Evolutionary conservation across 1,140 invertebrate species (phyloP), one percentile per base, ranked within the genome.

Genomic region (Thaumetopoea pityocampa): DNA sequence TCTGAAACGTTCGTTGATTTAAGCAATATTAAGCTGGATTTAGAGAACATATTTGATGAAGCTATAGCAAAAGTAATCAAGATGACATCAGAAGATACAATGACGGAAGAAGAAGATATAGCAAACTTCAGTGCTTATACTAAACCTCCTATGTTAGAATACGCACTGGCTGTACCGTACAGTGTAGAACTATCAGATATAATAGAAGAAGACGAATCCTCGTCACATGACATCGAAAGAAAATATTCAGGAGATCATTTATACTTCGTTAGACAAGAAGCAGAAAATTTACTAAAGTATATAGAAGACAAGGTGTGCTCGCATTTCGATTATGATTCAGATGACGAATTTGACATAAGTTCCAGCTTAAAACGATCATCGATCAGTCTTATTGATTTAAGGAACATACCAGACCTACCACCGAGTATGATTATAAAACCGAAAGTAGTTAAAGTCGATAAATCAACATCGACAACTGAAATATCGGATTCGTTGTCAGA

Each of bases 121-220:
- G 76, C 81, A 10, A 84, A 84, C 34, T 84, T 70, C 24, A 67
- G 67, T 22, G 42, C 67, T 1, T 84, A 84, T 35, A 84, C 77
- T 2, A 76, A 81, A 52, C 77, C 77, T 7, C 63, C 63, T 4
- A 38, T 57, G 33, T 8, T 72, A 9, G 57, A 68, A 12, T 78
- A 65, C 10, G 55, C 66, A 2, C 70, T 69, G 27, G 67, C 53
- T 41, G 35, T 70, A 18, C 73, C 74, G 0, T 81, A 70, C 28
- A 81, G 77, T 18, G 65, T 81, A 5, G 80, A 84, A 43, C 26
- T 84, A 26, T 84, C 80, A 1, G 80, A 84, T 30, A 84, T 84
- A 11, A 36, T 80, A 7, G 80, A 84, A 62, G 80, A 84, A 63
- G 80, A 84, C n/a, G 80, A 84, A 40, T 62, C 62, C 3, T 82